These are phyloP conservation scores for Plusia festucae DNA, from an alignment of 2,888 invertebrate species.

Conservation along the genomic window DNA sequence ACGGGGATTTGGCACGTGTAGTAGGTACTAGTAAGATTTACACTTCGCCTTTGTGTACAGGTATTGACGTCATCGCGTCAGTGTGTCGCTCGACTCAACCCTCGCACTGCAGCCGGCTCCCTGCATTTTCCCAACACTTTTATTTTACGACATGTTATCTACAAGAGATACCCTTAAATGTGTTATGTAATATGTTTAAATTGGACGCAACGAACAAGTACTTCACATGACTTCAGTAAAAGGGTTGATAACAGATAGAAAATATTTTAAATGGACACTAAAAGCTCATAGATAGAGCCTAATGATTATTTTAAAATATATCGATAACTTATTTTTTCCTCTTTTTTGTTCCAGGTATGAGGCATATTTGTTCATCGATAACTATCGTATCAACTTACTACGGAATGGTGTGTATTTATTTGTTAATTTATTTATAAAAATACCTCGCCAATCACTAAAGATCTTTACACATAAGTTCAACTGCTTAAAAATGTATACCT, in stretches of 20 bases:
- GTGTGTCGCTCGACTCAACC: conserved; percentile 59
- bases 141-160: conserved; percentile 80
- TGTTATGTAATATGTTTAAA: conserved; percentile 72
- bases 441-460: background rate
- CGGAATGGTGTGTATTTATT: background rate
- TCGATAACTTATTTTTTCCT: conserved; percentile 24
- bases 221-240: conserved; percentile 47
- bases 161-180: conserved; percentile 75
- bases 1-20: conserved; percentile 48
- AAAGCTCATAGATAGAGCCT: conserved; percentile 33
- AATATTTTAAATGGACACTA: conserved; percentile 48
- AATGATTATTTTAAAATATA: conserved; percentile 10
- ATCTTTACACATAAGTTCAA: background rate
- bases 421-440: background rate
- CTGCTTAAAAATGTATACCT: background rate
- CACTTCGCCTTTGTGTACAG: conserved; percentile 28
- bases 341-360: conserved; percentile 55
- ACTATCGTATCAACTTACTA: conserved; percentile 8
- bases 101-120: conserved; percentile 59
- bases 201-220: conserved; percentile 69
- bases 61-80: conserved; percentile 42
- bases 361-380: conserved; percentile 8
- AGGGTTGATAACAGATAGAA: conserved; percentile 52
- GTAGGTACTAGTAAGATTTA: conserved; percentile 36
- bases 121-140: conserved; percentile 67